Evolutionary conservation across 1,140 invertebrate species (phyloP), one percentile per base, ranked within the genome.

Genomic region (Monochamus saltuarius): DNA sequence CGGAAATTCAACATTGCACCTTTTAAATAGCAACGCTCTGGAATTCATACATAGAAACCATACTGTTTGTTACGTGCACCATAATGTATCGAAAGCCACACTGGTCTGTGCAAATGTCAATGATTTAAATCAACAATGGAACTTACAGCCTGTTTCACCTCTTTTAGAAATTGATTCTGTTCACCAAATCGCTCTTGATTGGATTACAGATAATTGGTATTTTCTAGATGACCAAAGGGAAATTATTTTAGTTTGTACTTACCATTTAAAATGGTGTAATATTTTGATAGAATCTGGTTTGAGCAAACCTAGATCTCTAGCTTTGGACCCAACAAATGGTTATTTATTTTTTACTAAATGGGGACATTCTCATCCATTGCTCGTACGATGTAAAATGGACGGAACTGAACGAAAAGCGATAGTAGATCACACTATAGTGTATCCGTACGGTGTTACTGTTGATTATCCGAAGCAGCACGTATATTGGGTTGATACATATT

Each of bases 161-260:
- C 84, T 86, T 68, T 78, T 82, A 7, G 79, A 83, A 59, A 59
- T 85, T 16, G 75, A 81, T 60, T 80, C 83, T 54, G 84, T 89
- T 45, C 83, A 83, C 66, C 84, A 90, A 70, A 77, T 95, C 46
- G 86, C 89, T 2, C 79, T 91, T 58, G 93, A 96, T 75, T 96
- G 93, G 93, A 79, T 95, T 14, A 84, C 88, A 36, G 82, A 85
- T 60, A 93, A 91, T 75, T 89, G 92, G 84, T 97, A 96, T 78
- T 85, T 95, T 67, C 76, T 91, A 54, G 92, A 95, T 77, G 84
- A 86, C 77, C 78, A 82, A 66, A 77, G 86, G 72, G 83, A 90
- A 78, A 78, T 85, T 77, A 82, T 91, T 69, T 90, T 85, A 78
- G 79, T 87, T 65, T 95, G 85, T 78, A 84, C 80, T 59, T 79